Percentiles rank a stretch among this genome's conserved stretches.
phyloP scores from a whole-genome alignment of 2,113 vertebrate species.

The Tachuris rubrigastra region DNA sequence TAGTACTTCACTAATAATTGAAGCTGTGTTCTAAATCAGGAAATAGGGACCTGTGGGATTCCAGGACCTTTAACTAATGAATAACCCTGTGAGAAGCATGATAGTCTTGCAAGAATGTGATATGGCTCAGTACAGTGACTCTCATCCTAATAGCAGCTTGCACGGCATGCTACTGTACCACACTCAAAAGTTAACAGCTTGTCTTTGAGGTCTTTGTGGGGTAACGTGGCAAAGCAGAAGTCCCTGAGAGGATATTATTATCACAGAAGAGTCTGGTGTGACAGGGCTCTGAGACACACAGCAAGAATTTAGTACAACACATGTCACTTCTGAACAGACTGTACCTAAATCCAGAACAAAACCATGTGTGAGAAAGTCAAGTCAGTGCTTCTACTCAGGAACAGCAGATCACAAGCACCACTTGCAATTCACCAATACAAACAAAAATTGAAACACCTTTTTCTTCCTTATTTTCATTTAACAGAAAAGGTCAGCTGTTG shows the following conservation, averaged over 20 bases:
- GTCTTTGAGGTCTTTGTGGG: not conserved
- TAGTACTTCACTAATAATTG: not conserved
- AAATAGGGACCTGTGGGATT: not conserved
- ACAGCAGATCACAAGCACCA: not conserved
- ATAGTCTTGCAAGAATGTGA: not conserved
- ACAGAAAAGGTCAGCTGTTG: not conserved
- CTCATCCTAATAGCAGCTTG: not conserved
- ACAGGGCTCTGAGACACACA: not conserved
- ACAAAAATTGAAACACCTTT: fast-evolving
- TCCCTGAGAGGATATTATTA: not conserved
- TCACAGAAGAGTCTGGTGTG: not conserved
- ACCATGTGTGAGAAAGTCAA: not conserved
- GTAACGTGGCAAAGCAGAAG: not conserved
- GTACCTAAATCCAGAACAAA: not conserved
- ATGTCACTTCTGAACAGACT: not conserved
- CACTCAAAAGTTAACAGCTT: not conserved
- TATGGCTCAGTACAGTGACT: not conserved
- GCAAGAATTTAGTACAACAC: not conserved
- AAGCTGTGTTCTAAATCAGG: not conserved
- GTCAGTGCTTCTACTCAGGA: not conserved
- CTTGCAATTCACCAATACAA: not conserved
- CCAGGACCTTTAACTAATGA: not conserved
- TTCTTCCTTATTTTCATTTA: not conserved
- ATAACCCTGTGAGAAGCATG: not conserved
- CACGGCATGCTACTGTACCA: not conserved